Evolutionary conservation across 2,888 invertebrate species (phyloP), one percentile per base, ranked within the genome.

Genomic region (Periphyllus acericola): DNA sequence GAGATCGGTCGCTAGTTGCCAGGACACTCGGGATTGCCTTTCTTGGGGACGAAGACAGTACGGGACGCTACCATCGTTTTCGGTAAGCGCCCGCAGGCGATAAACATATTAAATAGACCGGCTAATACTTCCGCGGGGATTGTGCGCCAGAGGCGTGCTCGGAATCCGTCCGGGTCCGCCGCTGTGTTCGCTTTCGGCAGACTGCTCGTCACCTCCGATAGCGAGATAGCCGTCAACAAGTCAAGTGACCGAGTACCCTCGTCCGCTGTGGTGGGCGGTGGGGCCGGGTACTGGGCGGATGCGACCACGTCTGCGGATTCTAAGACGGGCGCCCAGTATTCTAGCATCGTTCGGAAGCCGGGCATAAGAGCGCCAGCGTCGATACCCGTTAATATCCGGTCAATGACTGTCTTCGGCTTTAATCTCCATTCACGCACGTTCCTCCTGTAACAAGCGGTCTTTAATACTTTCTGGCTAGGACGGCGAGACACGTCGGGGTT

Each of bases 181-280:
- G 68, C 40, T 0, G 68, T 68, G 0, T 0, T 34, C 11, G 0
- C 3, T 4, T 25, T 11, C 9, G 79, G 55, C 0, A 79, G 34
- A 11, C 8, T 34, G 4, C 55, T 25, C 0, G 2, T 4, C 0
- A 79, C 55, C 14, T 79, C 79, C 34, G 29, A 11, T 0, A 25
- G 1, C 1, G 55, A 5, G 0, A 79, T 34, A 0, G 76, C 29
- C 0, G 8, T 3, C 0, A 17, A 14, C 0, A 29, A 1, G n/a
- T 17, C 68, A 29, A n/a, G n/a, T n/a, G n/a, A n/a, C n/a, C n/a
- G n/a, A n/a, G n/a, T n/a, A n/a, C n/a, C n/a, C n/a, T n/a, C n/a
- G n/a, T n/a, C n/a, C 9, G 34, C 8, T 8, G 6, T 0, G 4
- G n/a, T 6, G n/a, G 21, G 3, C 80, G 29, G 36, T 17, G 55